A percentile compares a stretch with the other conserved stretches of the same genome.
phyloP scores from a whole-genome alignment of 1,140 invertebrate genomes.

The Lepidurus arcticus region DNA sequence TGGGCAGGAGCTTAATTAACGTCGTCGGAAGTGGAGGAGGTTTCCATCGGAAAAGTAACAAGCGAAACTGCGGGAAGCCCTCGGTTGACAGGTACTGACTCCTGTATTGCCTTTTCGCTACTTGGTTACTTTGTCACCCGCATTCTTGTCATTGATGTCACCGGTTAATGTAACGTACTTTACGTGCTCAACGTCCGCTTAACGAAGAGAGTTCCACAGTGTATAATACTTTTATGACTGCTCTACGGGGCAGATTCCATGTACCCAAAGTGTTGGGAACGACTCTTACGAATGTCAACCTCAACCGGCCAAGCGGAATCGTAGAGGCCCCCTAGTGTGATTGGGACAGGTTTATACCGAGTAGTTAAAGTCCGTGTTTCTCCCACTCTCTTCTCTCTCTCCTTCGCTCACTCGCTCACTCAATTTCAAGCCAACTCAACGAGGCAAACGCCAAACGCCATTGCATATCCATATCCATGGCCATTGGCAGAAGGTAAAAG shows the following conservation, averaged over 20 bases:
- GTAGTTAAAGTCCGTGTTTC: not conserved
- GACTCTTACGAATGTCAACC: not conserved
- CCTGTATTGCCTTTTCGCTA: not conserved
- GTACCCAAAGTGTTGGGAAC: too few species aligned
- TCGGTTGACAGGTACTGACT: not conserved
- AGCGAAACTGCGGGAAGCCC: not conserved
- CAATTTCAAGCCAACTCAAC: not conserved
- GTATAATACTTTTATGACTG: too few species aligned
- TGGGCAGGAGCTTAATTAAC: not conserved
- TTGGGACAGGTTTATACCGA: not conserved
- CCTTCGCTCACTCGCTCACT: not conserved
- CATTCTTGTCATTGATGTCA: not conserved
- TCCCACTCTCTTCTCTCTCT: not conserved
- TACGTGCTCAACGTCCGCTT: not conserved
- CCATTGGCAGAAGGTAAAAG: slow-evolving; percentile 15
- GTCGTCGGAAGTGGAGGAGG: not conserved
- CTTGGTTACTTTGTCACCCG: slow-evolving; percentile 18
- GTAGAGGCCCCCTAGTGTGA: not conserved
- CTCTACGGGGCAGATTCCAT: too few species aligned
- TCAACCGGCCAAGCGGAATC: not conserved
- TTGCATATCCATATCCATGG: not conserved
- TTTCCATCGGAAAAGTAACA: not conserved
- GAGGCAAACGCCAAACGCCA: not conserved
- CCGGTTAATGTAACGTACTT: not conserved
- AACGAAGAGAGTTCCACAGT: not conserved